Evolutionary conservation across 2,113 vertebrate genomes (phyloP).

Genomic region (Xiphorhynchus elegans): DNA sequence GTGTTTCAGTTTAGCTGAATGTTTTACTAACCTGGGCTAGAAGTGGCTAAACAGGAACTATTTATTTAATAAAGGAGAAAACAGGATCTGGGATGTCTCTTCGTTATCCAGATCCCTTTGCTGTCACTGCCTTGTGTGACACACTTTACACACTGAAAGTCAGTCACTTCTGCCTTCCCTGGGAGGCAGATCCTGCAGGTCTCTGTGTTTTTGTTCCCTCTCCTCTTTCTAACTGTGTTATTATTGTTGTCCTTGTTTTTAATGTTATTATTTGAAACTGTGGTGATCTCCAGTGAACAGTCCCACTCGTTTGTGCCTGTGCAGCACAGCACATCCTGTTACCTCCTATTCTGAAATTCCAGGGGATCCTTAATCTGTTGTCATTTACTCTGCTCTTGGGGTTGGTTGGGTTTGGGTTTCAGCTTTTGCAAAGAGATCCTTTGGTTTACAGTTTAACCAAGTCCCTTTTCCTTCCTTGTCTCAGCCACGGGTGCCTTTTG

Average conservation of each 20-base stretch:
- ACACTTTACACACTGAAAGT: neutral
- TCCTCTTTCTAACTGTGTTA: neutral
- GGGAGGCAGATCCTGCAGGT: neutral
- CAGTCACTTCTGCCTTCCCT: neutral
- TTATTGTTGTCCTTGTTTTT: neutral
- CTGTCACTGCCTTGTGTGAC: neutral
- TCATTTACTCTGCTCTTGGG: neutral
- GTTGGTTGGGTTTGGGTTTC: neutral
- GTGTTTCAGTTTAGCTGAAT: neutral
- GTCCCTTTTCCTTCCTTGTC: neutral
- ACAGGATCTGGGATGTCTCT: rapidly evolving
- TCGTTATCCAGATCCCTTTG: too few species aligned
- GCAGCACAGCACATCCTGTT: neutral
- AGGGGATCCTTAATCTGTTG: rapidly evolving
- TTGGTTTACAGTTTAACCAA: neutral
- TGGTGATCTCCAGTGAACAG: neutral
- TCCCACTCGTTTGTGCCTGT: too few species aligned
- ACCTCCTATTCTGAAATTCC: neutral
- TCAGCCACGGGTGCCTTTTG: neutral
- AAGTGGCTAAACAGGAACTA: neutral
- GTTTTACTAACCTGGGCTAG: neutral
- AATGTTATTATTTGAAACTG: rapidly evolving
- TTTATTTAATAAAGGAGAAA: neutral
- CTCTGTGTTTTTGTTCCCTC: neutral
- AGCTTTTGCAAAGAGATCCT: neutral